Base-by-base conservation (phyloP, 2,797 vertebrate genomes). In the Hirundo rustica region DNA sequence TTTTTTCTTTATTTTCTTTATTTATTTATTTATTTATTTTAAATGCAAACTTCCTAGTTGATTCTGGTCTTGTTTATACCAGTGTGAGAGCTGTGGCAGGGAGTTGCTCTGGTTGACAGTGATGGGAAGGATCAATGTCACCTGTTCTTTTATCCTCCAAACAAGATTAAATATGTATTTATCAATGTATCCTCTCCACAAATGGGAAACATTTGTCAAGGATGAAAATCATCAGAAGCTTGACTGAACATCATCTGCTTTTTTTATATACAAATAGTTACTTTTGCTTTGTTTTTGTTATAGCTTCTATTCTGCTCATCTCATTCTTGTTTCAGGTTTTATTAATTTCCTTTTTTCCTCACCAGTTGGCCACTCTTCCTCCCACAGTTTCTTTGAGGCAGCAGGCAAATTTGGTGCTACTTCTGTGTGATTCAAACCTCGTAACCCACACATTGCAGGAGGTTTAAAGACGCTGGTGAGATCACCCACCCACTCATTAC, bases 401-500 rank as follows among this genome's bases (percentile, higher is more conserved):
- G 80, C 67, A 57, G 73, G 45, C 42, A 58, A 62, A 71, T 84
- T 76, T 48, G 50, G 77, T 73, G 14, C 61, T 66, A 67, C 60
- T 90, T 88, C 51, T 92, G 83, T 60, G 62, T 94, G 91, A 96
- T 95, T 96, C 95, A 96, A 90, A 79, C 89, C 89, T 87, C 16
- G 7, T 89, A 96, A 96, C 93, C 83, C 89, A 88, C 93, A 67
- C 85, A 44, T 92, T 96, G 89, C 94, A 90, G 87, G 88, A 92
- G 95, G 76, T 50, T 92, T 93, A 36, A 61, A 96, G 89, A 73
- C 77, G 29, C 66, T 78, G 80, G 66, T 96, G 95, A 96, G 89
- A 96, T 96, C 95, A 96, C 89, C 92, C 89, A 53, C 94, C 88
- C 82, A 88, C 92, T 95, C 88, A 45, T 86, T 94, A 55, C 76